Evolutionary conservation across 2,797 vertebrate genomes (phyloP).

Genomic region (Malacoctenus gilli): DNA sequence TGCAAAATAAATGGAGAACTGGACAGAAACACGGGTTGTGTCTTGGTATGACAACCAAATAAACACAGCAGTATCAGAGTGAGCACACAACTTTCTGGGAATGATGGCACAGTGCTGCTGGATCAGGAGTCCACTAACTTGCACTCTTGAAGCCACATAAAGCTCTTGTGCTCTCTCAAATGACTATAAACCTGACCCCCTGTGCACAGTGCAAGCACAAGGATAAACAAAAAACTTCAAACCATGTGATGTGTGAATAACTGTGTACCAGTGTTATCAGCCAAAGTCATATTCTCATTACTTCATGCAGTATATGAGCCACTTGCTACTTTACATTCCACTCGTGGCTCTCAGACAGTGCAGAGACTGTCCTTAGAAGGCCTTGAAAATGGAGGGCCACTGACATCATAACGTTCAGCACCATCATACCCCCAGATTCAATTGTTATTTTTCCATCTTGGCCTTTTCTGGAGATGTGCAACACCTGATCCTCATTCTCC

Average conservation of each 20-base stretch:
- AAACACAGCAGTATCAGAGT: slow-evolving; percentile 18
- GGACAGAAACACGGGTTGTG: slow-evolving; percentile 6
- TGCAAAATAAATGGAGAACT: slow-evolving; percentile 4
- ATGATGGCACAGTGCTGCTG: slow-evolving; percentile 21
- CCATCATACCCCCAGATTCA: slow-evolving; percentile 53
- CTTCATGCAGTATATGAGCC: slow-evolving; percentile 59
- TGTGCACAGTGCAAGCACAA: no score
- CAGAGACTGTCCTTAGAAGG: slow-evolving; percentile 74
- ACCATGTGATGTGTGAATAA: slow-evolving; percentile 39
- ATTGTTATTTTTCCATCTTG: slow-evolving; percentile 70
- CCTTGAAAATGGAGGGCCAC: slow-evolving; percentile 50
- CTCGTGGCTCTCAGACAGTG: slow-evolving; percentile 62
- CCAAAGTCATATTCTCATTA: slow-evolving; percentile 62
- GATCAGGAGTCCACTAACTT: slow-evolving; percentile 16
- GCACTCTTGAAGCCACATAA: slow-evolving; percentile 10
- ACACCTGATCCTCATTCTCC: slow-evolving; percentile 62
- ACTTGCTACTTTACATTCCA: slow-evolving; percentile 71
- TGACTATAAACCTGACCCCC: no score
- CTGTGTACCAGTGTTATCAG: slow-evolving; percentile 19
- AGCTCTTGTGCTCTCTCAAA: no score
- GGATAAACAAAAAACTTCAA: no score
- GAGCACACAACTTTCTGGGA: slow-evolving; percentile 22
- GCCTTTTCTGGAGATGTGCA: slow-evolving; percentile 58
- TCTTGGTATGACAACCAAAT: slow-evolving; percentile 10
- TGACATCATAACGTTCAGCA: slow-evolving; percentile 68